phyloP scores from a whole-genome alignment of 2,113 vertebrate species.

The Gracilinanus agilis region DNA sequence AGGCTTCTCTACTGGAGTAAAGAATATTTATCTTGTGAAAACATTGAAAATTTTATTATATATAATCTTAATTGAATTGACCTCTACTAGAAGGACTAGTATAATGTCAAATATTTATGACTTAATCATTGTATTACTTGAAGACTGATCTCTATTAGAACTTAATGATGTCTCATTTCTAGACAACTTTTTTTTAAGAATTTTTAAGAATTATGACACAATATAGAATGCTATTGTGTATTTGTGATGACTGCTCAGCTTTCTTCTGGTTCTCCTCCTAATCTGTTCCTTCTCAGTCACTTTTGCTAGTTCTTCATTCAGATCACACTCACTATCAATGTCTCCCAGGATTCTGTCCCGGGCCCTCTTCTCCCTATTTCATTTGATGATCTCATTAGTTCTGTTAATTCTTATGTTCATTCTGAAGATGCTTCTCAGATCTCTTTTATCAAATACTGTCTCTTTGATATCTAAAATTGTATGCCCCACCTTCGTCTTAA shows the following conservation, averaged over 20 bases:
- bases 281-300: background rate
- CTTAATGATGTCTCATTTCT: constrained; percentile 16
- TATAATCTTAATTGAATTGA: background rate
- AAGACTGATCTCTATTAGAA: constrained; percentile 11
- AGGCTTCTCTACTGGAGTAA: constrained; percentile 11
- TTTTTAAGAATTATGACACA: constrained; percentile 29
- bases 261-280: background rate
- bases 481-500: background rate
- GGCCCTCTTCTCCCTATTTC: background rate
- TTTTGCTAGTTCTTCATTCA: background rate
- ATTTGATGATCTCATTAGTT: background rate
- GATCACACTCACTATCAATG: background rate
- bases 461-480: background rate
- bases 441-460: background rate
- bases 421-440: background rate
- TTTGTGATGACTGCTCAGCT: background rate
- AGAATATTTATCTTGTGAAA: background rate
- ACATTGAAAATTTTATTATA: constrained; percentile 4
- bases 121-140: constrained; percentile 4
- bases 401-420: background rate
- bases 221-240: constrained; percentile 3
- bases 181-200: no score
- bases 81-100: constrained; percentile 26
- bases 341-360: background rate
- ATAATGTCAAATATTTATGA: constrained; percentile 39